Percentiles rank a stretch among this genome's conserved stretches.
Conservation (phyloP, 2,888 invertebrate species). For the Ellobium chinense region DNA sequence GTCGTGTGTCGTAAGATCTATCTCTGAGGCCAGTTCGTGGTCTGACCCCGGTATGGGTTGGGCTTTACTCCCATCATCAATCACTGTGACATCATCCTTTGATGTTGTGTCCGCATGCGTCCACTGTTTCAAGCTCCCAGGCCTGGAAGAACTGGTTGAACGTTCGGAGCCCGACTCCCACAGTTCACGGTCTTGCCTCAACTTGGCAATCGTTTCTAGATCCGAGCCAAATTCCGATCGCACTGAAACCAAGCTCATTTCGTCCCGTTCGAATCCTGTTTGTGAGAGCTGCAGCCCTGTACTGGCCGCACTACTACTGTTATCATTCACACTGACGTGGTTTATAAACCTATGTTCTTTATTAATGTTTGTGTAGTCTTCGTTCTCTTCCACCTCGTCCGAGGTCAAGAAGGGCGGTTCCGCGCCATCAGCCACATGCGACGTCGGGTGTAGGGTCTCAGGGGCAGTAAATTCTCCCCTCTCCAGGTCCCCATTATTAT, state of each 20-base stretch:
- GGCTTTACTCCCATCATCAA: not conserved
- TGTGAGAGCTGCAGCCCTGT: not conserved
- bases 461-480: not conserved
- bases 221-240: not conserved
- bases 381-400: not conserved
- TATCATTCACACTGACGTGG: not conserved
- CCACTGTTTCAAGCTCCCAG: not conserved
- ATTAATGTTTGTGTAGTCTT: not conserved
- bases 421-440: not conserved
- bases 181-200: not conserved
- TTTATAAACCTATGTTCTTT: not conserved
- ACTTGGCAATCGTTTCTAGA: not conserved
- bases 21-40: too few relatives aligned
- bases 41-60: too few relatives aligned
- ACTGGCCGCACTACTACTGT: not conserved
- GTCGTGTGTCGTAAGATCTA: not conserved
- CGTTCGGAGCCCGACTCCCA: not conserved
- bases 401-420: not conserved
- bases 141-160: constrained; percentile 7
- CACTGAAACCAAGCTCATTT: not conserved
- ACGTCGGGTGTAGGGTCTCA: not conserved
- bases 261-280: not conserved
- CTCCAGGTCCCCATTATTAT: not conserved
- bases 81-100: not conserved
- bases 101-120: not conserved